Evolutionary conservation across 2,113 vertebrate genomes (phyloP).

Genomic region (Actinemys pallida): DNA sequence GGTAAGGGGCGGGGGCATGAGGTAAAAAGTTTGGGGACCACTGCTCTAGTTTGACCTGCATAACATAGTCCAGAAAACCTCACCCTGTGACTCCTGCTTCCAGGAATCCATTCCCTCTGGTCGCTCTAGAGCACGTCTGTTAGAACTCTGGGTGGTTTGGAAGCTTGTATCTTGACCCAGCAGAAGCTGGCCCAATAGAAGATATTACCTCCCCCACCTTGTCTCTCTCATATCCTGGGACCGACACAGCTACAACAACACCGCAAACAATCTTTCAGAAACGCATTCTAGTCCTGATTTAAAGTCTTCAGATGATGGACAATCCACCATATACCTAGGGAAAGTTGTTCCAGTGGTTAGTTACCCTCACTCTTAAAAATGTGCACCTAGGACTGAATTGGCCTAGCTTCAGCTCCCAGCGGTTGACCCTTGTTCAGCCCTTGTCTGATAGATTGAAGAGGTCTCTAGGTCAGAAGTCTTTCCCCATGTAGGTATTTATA

Average conservation of each 20-base stretch:
- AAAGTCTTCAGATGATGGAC: not conserved
- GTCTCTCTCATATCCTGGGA: no score
- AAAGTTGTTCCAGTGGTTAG: not conserved
- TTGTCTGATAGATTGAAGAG: not conserved
- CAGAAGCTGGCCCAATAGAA: no score
- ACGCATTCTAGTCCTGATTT: not conserved
- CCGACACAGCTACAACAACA: no score
- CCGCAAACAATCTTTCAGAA: not conserved
- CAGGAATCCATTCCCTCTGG: not conserved
- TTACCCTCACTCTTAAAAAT: fast-evolving
- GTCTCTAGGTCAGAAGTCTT: not conserved
- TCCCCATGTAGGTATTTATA: not conserved
- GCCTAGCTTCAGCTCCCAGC: not conserved
- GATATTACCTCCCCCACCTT: no score
- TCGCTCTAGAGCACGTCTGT: not conserved
- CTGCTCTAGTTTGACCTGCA: no score
- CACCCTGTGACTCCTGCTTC: no score
- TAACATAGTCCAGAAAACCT: no score
- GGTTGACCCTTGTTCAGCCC: not conserved
- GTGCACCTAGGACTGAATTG: fast-evolving
- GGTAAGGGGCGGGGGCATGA: no score
- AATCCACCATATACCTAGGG: not conserved
- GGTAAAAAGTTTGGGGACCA: no score
- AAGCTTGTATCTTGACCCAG: no score
- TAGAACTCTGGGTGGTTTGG: not conserved